Base-by-base conservation (phyloP, 2,888 invertebrate genomes). In the Caenorhabditis macrosperma region DNA sequence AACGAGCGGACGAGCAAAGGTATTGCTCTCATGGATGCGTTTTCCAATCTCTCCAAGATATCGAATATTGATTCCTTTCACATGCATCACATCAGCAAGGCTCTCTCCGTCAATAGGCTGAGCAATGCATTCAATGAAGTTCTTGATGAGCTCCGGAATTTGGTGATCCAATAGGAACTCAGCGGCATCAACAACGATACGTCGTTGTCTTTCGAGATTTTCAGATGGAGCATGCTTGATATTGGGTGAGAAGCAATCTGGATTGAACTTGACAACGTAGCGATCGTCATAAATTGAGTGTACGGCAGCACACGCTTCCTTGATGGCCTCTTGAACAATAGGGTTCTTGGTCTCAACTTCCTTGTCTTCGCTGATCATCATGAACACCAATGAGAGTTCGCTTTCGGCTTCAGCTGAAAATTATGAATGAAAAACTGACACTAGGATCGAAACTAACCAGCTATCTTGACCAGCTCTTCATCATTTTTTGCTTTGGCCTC, bases 181-280 rank as follows among this genome's bases (percentile, higher is more conserved):
- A 6, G 81, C 74, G n/a, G 78, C 80, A 61, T 80, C 72, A 17
- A 82, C 33, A 22, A 77, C 75, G n/a, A 81, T 22, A 97, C 95
- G 95, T 74, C 95, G 93, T 91, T 98, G 96, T 90, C 68, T 64
- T 52, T 80, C 75, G 44, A 88, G 64, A 50, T 86, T 64, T 60
- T 88, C 88, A 5, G 76, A 72, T 9, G 86, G 85, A 22, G 94
- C 92, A 92, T 97, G 97, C 72, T 93, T 93, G 78, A 99, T 97
- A 66, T 96, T 96, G 0, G 95, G 95, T 10, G 97, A 97, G 92
- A 95, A 98, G 80, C 97, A 96, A 92, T 99, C 99, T 0, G 98
- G 97, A 93, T 99, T 99, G 92, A 99, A 99, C 80, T 96, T 94
- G 83, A 99, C 95, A 91, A 96, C 96, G 92, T 98, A 97, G 91